phyloP scores from a whole-genome alignment of 2,797 vertebrate species.

The Setipinna tenuifilis region DNA sequence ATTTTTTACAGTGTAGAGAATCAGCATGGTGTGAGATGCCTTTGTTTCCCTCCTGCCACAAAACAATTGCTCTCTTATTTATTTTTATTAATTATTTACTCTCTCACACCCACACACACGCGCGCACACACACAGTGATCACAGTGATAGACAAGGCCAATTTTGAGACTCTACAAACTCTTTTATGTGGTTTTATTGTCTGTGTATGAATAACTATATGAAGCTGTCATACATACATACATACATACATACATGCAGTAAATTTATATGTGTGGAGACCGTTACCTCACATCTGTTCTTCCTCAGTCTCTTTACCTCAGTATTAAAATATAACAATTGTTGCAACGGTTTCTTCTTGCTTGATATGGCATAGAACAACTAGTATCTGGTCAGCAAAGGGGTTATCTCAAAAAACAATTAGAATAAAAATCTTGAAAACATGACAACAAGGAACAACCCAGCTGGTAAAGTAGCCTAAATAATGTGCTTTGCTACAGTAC shows the following conservation, averaged over 20 bases:
- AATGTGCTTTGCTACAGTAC: too few species aligned
- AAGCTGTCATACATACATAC: background rate
- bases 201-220: too few species aligned
- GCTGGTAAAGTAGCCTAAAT: too few species aligned
- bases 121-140: background rate
- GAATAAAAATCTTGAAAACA: too few species aligned
- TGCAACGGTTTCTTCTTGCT: background rate
- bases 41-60: constrained; percentile 18
- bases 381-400: too few species aligned
- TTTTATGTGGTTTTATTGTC: too few species aligned
- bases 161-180: too few species aligned
- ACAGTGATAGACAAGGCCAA: too few species aligned
- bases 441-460: too few species aligned
- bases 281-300: background rate
- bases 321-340: background rate
- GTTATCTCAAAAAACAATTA: too few species aligned
- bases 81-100: background rate
- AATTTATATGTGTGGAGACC: background rate
- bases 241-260: too few species aligned
- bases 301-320: background rate
- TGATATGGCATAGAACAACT: too few species aligned
- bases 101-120: background rate
- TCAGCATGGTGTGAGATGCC: constrained; percentile 18
- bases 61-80: background rate
- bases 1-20: background rate